Evolutionary conservation across 2,888 invertebrate genomes (phyloP), one percentile per base, ranked within the genome.

Genomic region (Gymnoscelis rufifasciata): DNA sequence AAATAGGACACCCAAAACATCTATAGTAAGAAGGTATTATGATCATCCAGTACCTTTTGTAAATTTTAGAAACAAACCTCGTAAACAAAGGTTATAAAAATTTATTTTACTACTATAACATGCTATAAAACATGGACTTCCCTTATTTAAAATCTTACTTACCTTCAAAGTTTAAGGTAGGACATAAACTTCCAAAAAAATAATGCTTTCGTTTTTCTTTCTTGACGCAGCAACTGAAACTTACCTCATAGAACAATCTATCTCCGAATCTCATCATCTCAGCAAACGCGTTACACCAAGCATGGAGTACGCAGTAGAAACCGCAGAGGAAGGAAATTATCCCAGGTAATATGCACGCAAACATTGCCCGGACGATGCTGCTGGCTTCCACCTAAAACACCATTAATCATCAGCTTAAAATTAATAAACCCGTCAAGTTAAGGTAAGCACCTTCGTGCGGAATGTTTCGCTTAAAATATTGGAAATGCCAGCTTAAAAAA

Each of bases 231-330:
- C n/a, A n/a, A n/a, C n/a, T n/a, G n/a, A n/a, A 5, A 41, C 2
- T 7, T 52, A 87, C 88, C 76, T 88, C 86, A 54, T 88, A 88
- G 59, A 88, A 88, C 92, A 89, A 96, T 93, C 89, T 93, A 89
- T 70, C 97, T 80, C 86, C 98, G 75, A 98, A 99, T 50, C 90
- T 91, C 51, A 97, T 76, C 79, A 97, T 89, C 78, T 99, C 98
- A 0, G 97, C 95, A 66, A 94, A 95, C 12, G 94, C 94, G 78
- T 98, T 99, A 66, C 95, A 89, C 96, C 97, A 97, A 1, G 94
- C 92, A 68, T 99, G 98, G 3, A 98, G 86, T 1, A 98, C 83
- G 52, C 94, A 91, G 82, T 96, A 98, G 82, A 97, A 97, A 2
- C 92, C 93, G 62, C 92, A 90, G 1, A 95, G 71, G 52, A 93